These are phyloP conservation scores for Peromyscus maniculatus DNA, from an alignment of 2,113 vertebrate species.

Conservation along the genomic window DNA sequence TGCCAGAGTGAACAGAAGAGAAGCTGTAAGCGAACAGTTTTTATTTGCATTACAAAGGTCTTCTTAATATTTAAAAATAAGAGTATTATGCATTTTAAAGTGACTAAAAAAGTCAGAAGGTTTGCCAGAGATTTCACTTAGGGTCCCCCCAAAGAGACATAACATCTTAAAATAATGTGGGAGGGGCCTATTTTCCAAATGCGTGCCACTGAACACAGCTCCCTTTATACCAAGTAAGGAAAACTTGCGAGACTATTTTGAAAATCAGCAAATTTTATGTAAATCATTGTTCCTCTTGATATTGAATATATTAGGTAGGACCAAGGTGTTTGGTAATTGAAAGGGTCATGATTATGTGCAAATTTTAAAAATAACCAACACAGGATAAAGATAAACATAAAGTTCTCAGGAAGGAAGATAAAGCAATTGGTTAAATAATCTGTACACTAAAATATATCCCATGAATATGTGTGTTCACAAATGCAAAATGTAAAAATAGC, in stretches of 20 bases:
- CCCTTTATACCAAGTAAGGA: background rate
- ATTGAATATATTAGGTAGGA: background rate
- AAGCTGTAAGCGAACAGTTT: background rate
- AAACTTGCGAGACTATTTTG: background rate
- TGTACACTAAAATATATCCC: constrained; percentile 28
- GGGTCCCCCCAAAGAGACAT: background rate
- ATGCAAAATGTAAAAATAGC: constrained; percentile 1
- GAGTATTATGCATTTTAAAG: background rate
- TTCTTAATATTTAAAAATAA: background rate
- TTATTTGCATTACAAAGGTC: background rate
- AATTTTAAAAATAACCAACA: background rate
- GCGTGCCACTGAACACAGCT: background rate
- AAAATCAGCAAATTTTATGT: background rate
- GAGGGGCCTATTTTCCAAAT: background rate
- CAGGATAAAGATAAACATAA: background rate
- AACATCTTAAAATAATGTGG: background rate
- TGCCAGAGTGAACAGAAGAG: background rate
- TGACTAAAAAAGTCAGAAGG: background rate
- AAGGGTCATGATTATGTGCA: background rate
- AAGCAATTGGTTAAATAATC: constrained; percentile 22
- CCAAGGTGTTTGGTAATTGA: background rate
- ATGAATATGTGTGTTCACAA: background rate
- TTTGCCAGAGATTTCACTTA: background rate
- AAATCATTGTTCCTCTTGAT: background rate
- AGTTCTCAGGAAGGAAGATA: background rate